Evolutionary conservation across 2,113 vertebrate genomes (phyloP).

Genomic region (Gopherus evgoodei): DNA sequence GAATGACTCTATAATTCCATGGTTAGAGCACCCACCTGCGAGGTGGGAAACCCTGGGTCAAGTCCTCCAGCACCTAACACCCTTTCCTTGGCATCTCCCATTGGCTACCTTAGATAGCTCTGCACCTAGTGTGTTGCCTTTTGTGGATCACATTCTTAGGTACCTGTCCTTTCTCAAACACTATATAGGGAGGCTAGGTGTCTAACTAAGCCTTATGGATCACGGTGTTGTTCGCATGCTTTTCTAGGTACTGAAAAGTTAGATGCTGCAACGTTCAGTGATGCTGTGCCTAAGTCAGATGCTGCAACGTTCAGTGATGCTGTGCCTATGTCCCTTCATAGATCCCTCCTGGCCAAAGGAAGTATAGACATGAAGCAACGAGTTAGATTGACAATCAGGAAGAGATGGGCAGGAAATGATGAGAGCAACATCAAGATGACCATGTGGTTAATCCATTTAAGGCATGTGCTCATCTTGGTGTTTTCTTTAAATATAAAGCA

Average conservation of each 20-base stretch:
- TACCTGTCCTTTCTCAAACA: neutral
- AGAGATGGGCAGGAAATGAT: neutral
- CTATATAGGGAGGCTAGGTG: neutral
- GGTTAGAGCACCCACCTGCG: neutral
- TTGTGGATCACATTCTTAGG: neutral
- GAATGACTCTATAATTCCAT: neutral
- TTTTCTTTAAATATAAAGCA: conserved; percentile 21
- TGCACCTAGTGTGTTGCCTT: neutral
- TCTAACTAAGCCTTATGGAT: neutral
- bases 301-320: neutral
- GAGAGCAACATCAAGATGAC: neutral
- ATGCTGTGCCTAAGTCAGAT: neutral
- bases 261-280: neutral
- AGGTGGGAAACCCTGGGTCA: neutral
- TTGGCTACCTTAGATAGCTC: neutral
- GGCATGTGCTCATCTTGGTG: neutral
- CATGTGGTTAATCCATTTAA: neutral
- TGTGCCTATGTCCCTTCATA: neutral
- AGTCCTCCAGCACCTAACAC: neutral
- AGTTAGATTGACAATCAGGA: neutral
- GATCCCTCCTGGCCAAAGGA: neutral
- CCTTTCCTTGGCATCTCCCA: neutral
- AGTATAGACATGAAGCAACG: neutral
- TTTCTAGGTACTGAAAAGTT: neutral
- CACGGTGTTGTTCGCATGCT: neutral